Base-by-base conservation (phyloP, 64 coral and sea anemone species). In the Dendronephthya gigantea region DNA sequence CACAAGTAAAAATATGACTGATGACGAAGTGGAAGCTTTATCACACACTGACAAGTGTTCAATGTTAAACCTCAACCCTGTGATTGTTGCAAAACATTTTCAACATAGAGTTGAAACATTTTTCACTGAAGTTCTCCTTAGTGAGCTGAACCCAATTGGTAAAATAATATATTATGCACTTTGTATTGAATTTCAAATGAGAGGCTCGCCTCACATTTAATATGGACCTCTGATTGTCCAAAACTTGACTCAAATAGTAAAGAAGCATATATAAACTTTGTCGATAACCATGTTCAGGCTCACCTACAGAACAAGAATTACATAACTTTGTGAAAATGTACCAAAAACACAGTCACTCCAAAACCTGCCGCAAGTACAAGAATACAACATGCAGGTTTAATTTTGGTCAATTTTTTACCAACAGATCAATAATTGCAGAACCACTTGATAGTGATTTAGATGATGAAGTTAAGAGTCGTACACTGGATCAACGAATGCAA, bases 401-500 rank as follows among this genome's bases (percentile, higher is more conserved):
- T 8, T 74, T 74, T 74, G 68, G 68, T 8, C 68, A 35, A 74
- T 74, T 74, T 74, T 74, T 74, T 74, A 30, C 68, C 22, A 74
- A 35, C 68, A 74, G 9, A 74, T 25, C 68, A 1, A 35, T 74
- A 27, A 8, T 1, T 1, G 68, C 68, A 8, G 68, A 74, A 35
- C 68, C 68, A 74, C 9, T 74, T 0, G 6, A 27, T 74, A 30
- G 9, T 74, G 68, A 74, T 74, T 1, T 74, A 74, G 68, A 12
- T 74, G 9, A 74, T 74, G 68, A 74, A 8, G 30, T 74, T 30
- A 74, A 74, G 68, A 74, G 0, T 8, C 1, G 32, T 4, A 74
- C 30, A 30, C 68, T 74, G 22, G 68, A 74, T 35, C 68, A 3
- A 25, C 68, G 9, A 74, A 8, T 8, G 30, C 1, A 8, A 74